Evolutionary conservation across 2,888 invertebrate genomes (phyloP).

Genomic region (Pocota personata): DNA sequence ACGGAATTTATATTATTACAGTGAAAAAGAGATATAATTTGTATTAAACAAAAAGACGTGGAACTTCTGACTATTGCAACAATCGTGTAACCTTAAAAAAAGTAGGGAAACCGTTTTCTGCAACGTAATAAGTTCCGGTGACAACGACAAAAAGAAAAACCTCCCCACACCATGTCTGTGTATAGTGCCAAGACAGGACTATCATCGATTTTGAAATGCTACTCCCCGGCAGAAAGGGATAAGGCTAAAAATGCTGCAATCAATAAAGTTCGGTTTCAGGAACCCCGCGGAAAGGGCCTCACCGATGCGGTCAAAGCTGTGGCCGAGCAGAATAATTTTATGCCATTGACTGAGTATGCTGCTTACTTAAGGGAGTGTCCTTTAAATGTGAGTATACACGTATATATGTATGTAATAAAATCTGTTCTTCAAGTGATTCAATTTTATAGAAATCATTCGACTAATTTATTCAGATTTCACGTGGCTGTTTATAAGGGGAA

Average conservation of each 20-base stretch:
- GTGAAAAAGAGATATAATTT: neutral
- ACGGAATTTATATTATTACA: neutral
- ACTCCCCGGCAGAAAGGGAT: constrained; percentile 79
- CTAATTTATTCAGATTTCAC: neutral
- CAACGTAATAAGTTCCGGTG: constrained; percentile 25
- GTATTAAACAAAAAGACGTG: neutral
- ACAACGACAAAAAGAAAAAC: neutral
- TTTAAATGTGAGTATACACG: constrained; percentile 76
- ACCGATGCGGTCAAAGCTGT: constrained; percentile 77
- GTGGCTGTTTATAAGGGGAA: no score
- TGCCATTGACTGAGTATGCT: constrained; percentile 78
- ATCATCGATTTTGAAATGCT: constrained; percentile 80
- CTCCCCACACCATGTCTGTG: constrained; percentile 78
- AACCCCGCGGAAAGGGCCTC: constrained; percentile 78
- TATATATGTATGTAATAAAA: no score
- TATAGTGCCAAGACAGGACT: constrained; percentile 78
- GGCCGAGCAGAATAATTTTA: constrained; percentile 76
- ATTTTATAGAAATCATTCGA: neutral
- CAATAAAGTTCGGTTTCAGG: constrained; percentile 80
- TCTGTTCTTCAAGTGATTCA: no score
- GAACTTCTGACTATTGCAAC: neutral
- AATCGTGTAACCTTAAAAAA: constrained; percentile 43
- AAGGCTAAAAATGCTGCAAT: constrained; percentile 78
- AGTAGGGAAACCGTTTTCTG: neutral
- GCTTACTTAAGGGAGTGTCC: constrained; percentile 77